Evolutionary conservation across 2,888 invertebrate species (phyloP).

Genomic region (Orchesella flavescens): DNA sequence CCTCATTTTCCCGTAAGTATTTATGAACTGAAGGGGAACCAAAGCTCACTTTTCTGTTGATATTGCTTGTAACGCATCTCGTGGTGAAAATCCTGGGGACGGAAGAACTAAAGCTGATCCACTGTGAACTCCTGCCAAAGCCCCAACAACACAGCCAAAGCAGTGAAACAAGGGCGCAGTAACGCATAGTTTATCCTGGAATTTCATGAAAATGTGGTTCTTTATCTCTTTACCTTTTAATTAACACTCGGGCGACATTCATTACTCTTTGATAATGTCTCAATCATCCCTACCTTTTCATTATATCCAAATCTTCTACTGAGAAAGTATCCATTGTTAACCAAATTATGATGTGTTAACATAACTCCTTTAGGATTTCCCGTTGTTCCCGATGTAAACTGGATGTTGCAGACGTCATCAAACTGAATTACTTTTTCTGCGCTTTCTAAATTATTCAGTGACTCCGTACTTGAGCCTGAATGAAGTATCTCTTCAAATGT

Average conservation of each 20-base stretch:
- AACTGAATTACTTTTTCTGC: slow-evolving; percentile 79
- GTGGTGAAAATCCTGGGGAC: slow-evolving; percentile 78
- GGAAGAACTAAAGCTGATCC: slow-evolving; percentile 81
- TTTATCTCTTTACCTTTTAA: no score
- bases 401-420: slow-evolving; percentile 83
- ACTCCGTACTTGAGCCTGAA: slow-evolving; percentile 75
- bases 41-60: slow-evolving; percentile 60
- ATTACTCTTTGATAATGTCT: background rate
- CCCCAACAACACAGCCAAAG: slow-evolving; percentile 82
- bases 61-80: slow-evolving; percentile 76
- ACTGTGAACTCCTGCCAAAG: slow-evolving; percentile 78
- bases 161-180: slow-evolving; percentile 87
- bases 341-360: slow-evolving; percentile 76
- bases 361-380: slow-evolving; percentile 76
- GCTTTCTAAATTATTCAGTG: slow-evolving; percentile 73
- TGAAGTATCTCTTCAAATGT: slow-evolving; percentile 75
- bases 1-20: background rate
- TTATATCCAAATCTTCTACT: slow-evolving; percentile 72
- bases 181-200: slow-evolving; percentile 70
- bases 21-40: background rate
- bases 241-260: no score
- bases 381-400: slow-evolving; percentile 83
- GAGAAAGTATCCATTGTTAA: slow-evolving; percentile 76
- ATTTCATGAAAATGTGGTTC: no score
- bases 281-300: slow-evolving; percentile 56